Percentiles rank a stretch among this genome's conserved stretches.
phyloP scores from a whole-genome alignment of 2,888 invertebrate species.

The Leucoptera coffeella region DNA sequence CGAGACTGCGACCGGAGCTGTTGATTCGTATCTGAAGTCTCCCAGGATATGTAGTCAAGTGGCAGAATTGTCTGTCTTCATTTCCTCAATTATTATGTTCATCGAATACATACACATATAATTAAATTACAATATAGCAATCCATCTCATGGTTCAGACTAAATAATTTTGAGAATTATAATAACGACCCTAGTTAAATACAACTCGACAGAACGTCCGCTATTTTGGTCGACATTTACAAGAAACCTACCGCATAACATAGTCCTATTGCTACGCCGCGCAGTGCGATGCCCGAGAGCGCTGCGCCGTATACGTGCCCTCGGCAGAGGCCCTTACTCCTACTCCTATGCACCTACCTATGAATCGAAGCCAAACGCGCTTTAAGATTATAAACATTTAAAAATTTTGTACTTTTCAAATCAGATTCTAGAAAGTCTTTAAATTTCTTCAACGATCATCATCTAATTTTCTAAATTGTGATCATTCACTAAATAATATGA shows the following conservation, averaged over 20 bases:
- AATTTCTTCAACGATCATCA: conserved; percentile 36
- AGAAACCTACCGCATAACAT: conserved; percentile 52
- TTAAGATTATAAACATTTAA: conserved; percentile 34
- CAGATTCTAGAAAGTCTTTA: conserved; percentile 52
- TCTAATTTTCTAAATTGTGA: conserved; percentile 20
- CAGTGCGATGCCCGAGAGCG: too few relatives aligned
- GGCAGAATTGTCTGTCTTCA: too few relatives aligned
- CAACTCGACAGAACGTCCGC: conserved; percentile 41
- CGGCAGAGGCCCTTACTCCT: too few relatives aligned
- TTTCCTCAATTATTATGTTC: too few relatives aligned
- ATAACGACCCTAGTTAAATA: conserved; percentile 45
- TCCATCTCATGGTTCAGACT: conserved; percentile 50
- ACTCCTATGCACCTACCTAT: too few relatives aligned
- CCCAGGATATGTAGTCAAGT: too few relatives aligned
- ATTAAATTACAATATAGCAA: too few relatives aligned
- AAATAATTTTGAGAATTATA: conserved; percentile 21
- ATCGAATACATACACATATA: too few relatives aligned
- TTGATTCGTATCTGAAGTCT: too few relatives aligned
- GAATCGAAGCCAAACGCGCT: conserved; percentile 45
- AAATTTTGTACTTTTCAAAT: conserved; percentile 49
- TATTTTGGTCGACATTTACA: conserved; percentile 53
- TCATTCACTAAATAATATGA: conserved; percentile 22
- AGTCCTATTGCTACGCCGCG: too few relatives aligned
- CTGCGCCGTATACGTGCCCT: too few relatives aligned
- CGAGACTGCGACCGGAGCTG: too few relatives aligned